Base-by-base conservation (phyloP, 2,797 vertebrate species). In the Babyrousa celebensis region DNA sequence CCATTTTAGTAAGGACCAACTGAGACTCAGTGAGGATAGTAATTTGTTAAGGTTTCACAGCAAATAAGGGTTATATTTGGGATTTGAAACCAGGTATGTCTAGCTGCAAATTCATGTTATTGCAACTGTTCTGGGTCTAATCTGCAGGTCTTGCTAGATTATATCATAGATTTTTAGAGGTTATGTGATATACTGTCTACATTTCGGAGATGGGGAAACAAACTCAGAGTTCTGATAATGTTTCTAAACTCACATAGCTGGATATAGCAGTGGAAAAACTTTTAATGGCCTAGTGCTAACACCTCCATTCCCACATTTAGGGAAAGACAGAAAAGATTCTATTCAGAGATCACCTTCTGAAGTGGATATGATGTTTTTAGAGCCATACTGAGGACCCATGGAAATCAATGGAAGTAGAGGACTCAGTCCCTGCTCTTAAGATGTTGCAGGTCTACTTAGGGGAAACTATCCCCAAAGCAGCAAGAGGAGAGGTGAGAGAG, bases 291-390 rank as follows among this genome's bases (percentile, higher is more conserved):
- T 70, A 74, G 27, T 29, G 48, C 43, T 62, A 32, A 48, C 43
- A 7, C 6, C 58, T 63, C 67, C 52, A 43, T 43, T 82, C 63
- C 58, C 43, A 79, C n/a, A 40, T 63, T 48, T 48, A 88, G 52
- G n/a, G 78, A 88, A 79, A 52, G 23, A 48, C 18, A 89, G 29
- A 85, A 91, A 56, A 23, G 36, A 95, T 71, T 36, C 21, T 95
- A 29, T 82, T 77, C 27, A 52, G 67, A 92, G 85, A 93, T 62
- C 8, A 5, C 20, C 86, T 94, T 89, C 43, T 54, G 29, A 60
- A 87, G 56, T 58, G 17, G 36, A 52, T 12, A 14, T 3, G 23
- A 6, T 77, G 12, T 86, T 89, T 72, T 25, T 25, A 77, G 43
- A n/a, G 36, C 65, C 83, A 8, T 29, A 43, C 18, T n/a, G 32